phyloP scores from a whole-genome alignment of 1,140 invertebrate genomes.

The Anastrepha obliqua region DNA sequence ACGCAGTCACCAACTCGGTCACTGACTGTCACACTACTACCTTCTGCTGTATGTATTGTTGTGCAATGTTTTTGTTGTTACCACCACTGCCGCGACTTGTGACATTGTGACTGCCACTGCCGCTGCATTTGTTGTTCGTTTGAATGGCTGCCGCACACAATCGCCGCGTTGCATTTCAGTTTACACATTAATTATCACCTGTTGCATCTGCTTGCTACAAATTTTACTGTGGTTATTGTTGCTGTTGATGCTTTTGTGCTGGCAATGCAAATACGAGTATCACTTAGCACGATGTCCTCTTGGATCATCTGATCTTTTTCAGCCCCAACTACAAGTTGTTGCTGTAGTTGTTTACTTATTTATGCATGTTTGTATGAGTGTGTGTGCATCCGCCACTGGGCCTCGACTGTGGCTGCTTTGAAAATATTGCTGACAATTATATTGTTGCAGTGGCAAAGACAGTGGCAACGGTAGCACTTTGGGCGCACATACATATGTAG shows the following conservation, averaged over 20 bases:
- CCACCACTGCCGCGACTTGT: background rate
- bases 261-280: slow-evolving; percentile 47
- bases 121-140: background rate
- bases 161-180: slow-evolving; percentile 55
- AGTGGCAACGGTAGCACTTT: slow-evolving; percentile 41
- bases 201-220: slow-evolving; percentile 55
- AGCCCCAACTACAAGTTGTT: background rate
- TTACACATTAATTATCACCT: slow-evolving; percentile 59
- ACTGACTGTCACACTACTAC: background rate
- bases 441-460: slow-evolving; percentile 24
- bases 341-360: background rate
- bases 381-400: background rate
- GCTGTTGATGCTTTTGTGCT: slow-evolving; percentile 1
- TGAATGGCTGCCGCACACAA: slow-evolving; percentile 23
- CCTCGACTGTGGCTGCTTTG: background rate
- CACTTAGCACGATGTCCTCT: slow-evolving; percentile 47
- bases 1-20: background rate
- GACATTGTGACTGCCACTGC: background rate
- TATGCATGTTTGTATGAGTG: background rate
- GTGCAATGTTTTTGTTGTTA: background rate
- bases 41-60: background rate
- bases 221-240: slow-evolving; percentile 33
- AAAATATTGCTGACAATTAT: slow-evolving; percentile 36
- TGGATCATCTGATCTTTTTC: slow-evolving; percentile 42
- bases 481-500: background rate